These are phyloP conservation scores for Diploptera punctata DNA, from an alignment of 2,888 invertebrate species.

Conservation along the genomic window DNA sequence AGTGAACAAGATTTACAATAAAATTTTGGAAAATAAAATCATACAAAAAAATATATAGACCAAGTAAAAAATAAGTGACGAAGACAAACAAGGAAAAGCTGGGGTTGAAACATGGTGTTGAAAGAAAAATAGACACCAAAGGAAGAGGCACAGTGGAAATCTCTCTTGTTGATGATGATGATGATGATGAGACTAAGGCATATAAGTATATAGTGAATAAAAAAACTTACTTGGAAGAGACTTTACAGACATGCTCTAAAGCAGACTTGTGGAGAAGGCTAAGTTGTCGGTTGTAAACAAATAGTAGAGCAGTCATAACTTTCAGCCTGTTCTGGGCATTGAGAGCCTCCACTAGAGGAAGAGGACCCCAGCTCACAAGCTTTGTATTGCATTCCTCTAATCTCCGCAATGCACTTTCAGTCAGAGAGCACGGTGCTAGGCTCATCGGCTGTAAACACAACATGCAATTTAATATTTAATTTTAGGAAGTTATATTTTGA, in stretches of 20 bases:
- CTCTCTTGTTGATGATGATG: no score
- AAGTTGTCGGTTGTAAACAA: conserved; percentile 87
- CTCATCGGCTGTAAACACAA: conserved; percentile 69
- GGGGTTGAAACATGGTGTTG: no score
- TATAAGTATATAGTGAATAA: background rate
- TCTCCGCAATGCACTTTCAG: conserved; percentile 83
- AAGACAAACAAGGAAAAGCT: no score
- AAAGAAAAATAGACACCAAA: no score
- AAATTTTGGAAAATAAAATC: no score
- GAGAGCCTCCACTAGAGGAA: conserved; percentile 86
- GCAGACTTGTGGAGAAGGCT: conserved; percentile 80
- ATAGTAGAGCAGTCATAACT: conserved; percentile 88
- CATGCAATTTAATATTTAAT: no score
- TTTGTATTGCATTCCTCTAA: conserved; percentile 91
- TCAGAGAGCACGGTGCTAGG: conserved; percentile 77
- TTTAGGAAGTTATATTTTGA: no score
- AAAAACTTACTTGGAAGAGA: conserved; percentile 72
- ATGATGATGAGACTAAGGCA: no score
- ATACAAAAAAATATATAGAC: no score
- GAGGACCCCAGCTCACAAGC: conserved; percentile 89
- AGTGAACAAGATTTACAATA: no score
- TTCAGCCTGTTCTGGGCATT: conserved; percentile 91
- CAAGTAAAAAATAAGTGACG: no score
- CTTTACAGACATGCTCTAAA: conserved; percentile 80
- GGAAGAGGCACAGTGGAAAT: no score